A percentile compares a stretch with the other conserved stretches of the same genome.
Evolutionary conservation across 2,888 invertebrate species (phyloP).

Genomic region (Drosophila paranaensis): DNA sequence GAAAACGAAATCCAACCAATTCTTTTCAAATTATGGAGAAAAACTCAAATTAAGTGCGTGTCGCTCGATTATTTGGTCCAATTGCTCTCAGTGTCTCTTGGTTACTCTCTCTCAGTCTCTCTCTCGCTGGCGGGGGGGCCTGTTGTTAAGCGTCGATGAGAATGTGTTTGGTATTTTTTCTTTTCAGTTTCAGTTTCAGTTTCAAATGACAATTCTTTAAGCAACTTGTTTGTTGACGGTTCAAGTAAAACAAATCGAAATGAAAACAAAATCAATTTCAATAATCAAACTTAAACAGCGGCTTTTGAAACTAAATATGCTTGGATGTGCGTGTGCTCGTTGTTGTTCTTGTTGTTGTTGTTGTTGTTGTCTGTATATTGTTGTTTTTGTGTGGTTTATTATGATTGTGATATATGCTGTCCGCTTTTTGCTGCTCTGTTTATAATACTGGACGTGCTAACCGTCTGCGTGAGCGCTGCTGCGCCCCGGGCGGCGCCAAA

Average conservation of each 20-base stretch:
- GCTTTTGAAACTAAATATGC: constrained; percentile 45
- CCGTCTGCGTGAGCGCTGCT: constrained; percentile 86
- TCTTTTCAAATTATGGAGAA: constrained; percentile 71
- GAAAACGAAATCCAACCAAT: constrained; percentile 82
- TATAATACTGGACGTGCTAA: constrained; percentile 81
- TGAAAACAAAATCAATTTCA: constrained; percentile 54
- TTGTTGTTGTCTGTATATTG: constrained; percentile 24
- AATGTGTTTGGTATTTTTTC: constrained; percentile 23
- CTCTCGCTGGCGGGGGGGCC: constrained; percentile 34
- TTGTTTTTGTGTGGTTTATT: constrained; percentile 16
- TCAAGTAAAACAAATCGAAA: constrained; percentile 55
- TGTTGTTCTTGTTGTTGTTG: constrained; percentile 5
- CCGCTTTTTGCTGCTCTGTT: constrained; percentile 31
- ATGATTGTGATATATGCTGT: constrained; percentile 52
- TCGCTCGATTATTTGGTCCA: constrained; percentile 30
- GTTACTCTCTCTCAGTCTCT: constrained; percentile 30
- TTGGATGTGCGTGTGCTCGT: constrained; percentile 43
- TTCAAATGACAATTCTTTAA: constrained; percentile 48
- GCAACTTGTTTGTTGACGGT: constrained; percentile 47
- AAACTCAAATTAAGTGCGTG: constrained; percentile 76
- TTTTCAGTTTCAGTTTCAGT: constrained; percentile 3
- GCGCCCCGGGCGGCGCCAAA: constrained; percentile 79
- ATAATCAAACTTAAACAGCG: constrained; percentile 55
- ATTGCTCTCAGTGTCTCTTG: constrained; percentile 34
- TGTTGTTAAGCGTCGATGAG: constrained; percentile 49